Base-by-base conservation (phyloP, 37 sponge, comb jelly and placozoan genomes). In the Chondrosia reniformis region DNA sequence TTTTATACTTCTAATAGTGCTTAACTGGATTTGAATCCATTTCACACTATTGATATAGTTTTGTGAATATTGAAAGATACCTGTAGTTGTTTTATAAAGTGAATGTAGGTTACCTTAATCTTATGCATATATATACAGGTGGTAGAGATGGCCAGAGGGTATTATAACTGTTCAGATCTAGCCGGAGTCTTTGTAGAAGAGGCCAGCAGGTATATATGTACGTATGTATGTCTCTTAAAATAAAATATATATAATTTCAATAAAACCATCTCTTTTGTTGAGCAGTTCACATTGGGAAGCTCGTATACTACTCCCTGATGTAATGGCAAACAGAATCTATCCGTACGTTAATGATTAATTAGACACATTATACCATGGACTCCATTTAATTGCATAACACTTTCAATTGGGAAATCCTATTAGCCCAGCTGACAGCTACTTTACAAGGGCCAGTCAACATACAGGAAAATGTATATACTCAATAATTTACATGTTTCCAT, bases 241-340 rank as follows among this genome's bases (percentile, higher is more conserved):
- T 56, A 6, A 28, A 28, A 28, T 56, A 24, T 56, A 28, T 56
- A 56, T 24, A 24, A 28, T 28, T 28, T 56, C 27, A 24, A 69
- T 39, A 41, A 25, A 21, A 39, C 42, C 6, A 24, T 7, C 45
- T 6, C 42, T 4, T 40, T 44, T 39, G 1, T 13, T 69, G 44
- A 22, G 43, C 43, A 69, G 72, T 69, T n/a, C n/a, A n/a, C 72
- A 69, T 44, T 69, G 72, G 72, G 72, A 69, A 39, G n/a, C 72
- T 24, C 39, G 72, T 3, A 69, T 69, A 21, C 24, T 69, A 25
- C n/a, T 69, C n/a, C 72, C 72, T 43, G 72, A 69, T 24, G 24
- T 69, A 40, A 69, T 69, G 72, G 41, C 72, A 37, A 10, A 24
- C 1, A n/a, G n/a, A n/a, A n/a, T n/a, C n/a, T 56, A 56, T 56